phyloP scores from a whole-genome alignment of 2,797 vertebrate species.

The Limosa lapponica region DNA sequence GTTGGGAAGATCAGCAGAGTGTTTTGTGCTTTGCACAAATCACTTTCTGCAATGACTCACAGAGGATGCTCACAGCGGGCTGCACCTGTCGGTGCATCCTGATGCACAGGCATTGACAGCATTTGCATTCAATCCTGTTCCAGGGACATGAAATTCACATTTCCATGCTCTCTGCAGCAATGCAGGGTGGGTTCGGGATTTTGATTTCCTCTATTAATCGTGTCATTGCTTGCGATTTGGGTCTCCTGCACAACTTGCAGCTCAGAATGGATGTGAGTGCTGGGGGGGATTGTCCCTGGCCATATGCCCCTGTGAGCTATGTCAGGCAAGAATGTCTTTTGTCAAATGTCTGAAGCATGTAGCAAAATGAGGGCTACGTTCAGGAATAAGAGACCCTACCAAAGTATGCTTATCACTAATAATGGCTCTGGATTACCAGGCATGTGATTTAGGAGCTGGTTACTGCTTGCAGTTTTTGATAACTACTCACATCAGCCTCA shows the following conservation, averaged over 20 bases:
- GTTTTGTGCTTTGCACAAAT: background rate
- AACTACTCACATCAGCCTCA: background rate
- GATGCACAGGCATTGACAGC: background rate
- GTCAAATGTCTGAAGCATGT: background rate
- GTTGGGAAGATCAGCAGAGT: background rate
- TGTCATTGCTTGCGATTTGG: background rate
- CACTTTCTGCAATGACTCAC: background rate
- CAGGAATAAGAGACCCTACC: background rate
- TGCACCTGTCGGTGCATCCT: background rate
- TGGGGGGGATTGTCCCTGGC: background rate
- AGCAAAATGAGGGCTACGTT: background rate
- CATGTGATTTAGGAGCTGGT: background rate
- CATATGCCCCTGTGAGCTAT: rapidly evolving
- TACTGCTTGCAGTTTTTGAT: constrained; percentile 22
- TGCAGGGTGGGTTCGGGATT: background rate
- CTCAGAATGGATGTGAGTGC: background rate
- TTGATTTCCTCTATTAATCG: background rate
- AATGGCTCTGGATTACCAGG: background rate
- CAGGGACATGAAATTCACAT: background rate
- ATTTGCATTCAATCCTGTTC: background rate
- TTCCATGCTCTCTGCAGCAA: background rate
- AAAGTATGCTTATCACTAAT: background rate
- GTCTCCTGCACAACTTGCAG: background rate
- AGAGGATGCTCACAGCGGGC: background rate
- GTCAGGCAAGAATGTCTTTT: background rate